phyloP scores from a whole-genome alignment of 2,888 invertebrate species.

The Digitonthophagus gazella region DNA sequence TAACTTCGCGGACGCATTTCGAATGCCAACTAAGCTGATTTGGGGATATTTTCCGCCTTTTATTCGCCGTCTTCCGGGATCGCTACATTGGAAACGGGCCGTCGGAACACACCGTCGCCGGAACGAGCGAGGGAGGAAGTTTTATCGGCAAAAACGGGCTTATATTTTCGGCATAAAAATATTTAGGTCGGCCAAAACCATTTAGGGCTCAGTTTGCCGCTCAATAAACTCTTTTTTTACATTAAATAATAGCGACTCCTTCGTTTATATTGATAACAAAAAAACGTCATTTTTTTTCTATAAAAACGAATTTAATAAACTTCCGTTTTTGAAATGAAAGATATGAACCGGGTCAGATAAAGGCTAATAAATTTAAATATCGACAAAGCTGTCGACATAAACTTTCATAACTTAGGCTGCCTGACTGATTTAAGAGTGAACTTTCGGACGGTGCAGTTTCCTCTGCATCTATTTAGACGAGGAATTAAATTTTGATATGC shows the following conservation, averaged over 20 bases:
- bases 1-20: neutral
- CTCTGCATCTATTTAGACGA: neutral
- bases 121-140: neutral
- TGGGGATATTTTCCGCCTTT: neutral
- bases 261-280: too few relatives aligned
- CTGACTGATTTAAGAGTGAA: neutral
- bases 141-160: neutral
- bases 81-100: neutral
- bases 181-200: neutral
- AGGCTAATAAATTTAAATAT: neutral
- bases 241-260: too few relatives aligned
- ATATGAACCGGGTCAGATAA: neutral
- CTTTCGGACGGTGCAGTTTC: neutral
- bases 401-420: neutral
- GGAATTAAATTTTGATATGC: constrained; percentile 1
- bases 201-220: neutral
- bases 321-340: neutral
- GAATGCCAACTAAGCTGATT: neutral
- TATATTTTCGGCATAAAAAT: neutral
- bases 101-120: neutral
- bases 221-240: neutral
- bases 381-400: neutral
- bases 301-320: neutral
- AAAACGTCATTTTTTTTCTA: too few relatives aligned
- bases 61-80: neutral